phyloP scores from a whole-genome alignment of 2,113 vertebrate genomes.

The Rafetus swinhoei region DNA sequence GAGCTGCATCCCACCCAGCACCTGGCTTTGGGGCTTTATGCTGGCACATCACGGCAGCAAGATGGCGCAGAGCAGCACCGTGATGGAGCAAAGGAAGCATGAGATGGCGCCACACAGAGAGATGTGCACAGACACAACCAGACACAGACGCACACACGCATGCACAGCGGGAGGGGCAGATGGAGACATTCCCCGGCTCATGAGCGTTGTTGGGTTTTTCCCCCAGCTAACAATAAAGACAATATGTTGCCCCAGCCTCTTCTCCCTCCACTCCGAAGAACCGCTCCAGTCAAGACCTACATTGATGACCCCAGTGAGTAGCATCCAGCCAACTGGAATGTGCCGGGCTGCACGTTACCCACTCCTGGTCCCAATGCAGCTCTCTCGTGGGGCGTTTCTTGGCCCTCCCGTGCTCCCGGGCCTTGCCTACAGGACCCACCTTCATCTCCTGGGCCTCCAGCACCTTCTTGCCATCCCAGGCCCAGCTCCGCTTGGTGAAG shows the following conservation, averaged over 20 bases:
- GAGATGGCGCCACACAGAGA: background rate
- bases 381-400: constrained; percentile 68
- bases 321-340: constrained; percentile 66
- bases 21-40: background rate
- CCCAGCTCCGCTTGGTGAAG: constrained; percentile 99
- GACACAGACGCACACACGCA: rapidly evolving
- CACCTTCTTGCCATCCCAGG: constrained; percentile 97
- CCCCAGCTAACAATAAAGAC: background rate
- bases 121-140: background rate
- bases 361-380: constrained; percentile 71
- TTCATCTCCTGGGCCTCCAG: constrained; percentile 92
- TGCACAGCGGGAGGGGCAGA: background rate
- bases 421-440: constrained; percentile 82
- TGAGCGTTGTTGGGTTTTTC: background rate
- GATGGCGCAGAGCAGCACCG: rapidly evolving
- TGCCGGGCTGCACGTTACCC: constrained; percentile 68
- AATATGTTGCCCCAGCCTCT: background rate
- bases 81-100: background rate
- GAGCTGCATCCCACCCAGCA: rapidly evolving
- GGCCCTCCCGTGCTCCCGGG: background rate
- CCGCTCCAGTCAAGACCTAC: constrained; percentile 60
- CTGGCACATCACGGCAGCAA: background rate
- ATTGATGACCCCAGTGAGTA: constrained; percentile 77
- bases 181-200: background rate
- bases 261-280: constrained; percentile 62